phyloP scores from a whole-genome alignment of 2,888 invertebrate genomes.

The Cylloceria caligata region DNA sequence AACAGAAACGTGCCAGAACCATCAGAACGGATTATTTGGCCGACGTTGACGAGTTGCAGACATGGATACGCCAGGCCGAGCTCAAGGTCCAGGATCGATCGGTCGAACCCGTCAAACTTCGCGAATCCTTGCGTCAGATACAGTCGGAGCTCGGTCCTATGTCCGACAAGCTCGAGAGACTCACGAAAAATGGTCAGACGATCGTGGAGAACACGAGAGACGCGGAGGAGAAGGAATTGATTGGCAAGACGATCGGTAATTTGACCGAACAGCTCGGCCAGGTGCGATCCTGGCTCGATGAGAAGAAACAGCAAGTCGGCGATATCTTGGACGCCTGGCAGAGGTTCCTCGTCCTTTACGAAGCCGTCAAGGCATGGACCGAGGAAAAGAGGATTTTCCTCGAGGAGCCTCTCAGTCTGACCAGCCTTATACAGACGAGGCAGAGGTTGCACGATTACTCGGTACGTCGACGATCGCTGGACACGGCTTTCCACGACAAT shows the following conservation, averaged over 20 bases:
- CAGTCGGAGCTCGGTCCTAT: conserved; percentile 90
- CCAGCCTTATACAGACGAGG: conserved; percentile 92
- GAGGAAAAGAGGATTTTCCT: conserved; percentile 93
- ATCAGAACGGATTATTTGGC: conserved; percentile 92
- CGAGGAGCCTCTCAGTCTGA: conserved; percentile 91
- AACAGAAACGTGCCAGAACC: conserved; percentile 94
- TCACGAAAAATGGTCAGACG: conserved; percentile 91
- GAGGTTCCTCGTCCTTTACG: conserved; percentile 92
- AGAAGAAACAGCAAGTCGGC: conserved; percentile 93
- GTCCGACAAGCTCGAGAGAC: conserved; percentile 91
- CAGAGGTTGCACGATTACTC: conserved; percentile 95
- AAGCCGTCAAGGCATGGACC: conserved; percentile 93
- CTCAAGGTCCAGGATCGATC: conserved; percentile 93
- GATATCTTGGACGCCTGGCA: conserved; percentile 96
- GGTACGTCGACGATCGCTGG: conserved; percentile 85
- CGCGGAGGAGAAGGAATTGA: conserved; percentile 90
- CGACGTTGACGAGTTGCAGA: conserved; percentile 92
- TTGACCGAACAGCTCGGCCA: conserved; percentile 92
- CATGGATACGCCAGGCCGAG: conserved; percentile 94
- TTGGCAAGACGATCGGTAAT: conserved; percentile 91
- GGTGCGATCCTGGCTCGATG: conserved; percentile 92
- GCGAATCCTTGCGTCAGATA: conserved; percentile 91
- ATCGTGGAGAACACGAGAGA: conserved; percentile 93
- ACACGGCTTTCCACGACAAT: neutral
- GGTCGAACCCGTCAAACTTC: conserved; percentile 90